Evolutionary conservation across 2,888 invertebrate species (phyloP).

Genomic region (Crocallis elinguaria): DNA sequence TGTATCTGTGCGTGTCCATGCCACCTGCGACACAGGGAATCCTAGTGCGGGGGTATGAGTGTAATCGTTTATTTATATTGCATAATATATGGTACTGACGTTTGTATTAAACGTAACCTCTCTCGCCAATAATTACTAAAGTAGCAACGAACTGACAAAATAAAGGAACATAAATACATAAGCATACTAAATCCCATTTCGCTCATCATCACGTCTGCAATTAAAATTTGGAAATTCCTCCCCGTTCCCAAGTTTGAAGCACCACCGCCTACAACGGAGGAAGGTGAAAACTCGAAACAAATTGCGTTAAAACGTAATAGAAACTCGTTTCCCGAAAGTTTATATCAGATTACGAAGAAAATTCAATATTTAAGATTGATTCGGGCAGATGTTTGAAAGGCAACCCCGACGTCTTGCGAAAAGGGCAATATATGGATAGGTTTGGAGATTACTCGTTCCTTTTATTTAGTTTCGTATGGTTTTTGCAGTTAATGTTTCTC

Average conservation of each 20-base stretch:
- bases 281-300: constrained; percentile 81
- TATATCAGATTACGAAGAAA: constrained; percentile 80
- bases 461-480: constrained; percentile 6
- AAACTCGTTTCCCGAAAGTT: constrained; percentile 82
- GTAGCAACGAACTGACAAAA: background rate
- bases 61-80: no score
- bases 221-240: constrained; percentile 68
- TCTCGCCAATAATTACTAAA: background rate
- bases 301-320: constrained; percentile 83
- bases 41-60: no score
- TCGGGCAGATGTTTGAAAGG: constrained; percentile 78
- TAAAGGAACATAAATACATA: constrained; percentile 23
- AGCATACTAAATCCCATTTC: constrained; percentile 48
- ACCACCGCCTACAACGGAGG: constrained; percentile 55
- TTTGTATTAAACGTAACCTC: no score
- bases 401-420: constrained; percentile 51
- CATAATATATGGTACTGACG: no score
- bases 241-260: constrained; percentile 63
- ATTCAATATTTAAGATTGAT: constrained; percentile 85
- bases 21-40: no score
- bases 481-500: background rate
- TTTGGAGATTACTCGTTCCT: background rate
- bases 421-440: constrained; percentile 50
- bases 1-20: no score
- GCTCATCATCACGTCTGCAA: constrained; percentile 62